Evolutionary conservation across 2,888 invertebrate species (phyloP), one percentile per base, ranked within the genome.

Genomic region (Xylota segnis): DNA sequence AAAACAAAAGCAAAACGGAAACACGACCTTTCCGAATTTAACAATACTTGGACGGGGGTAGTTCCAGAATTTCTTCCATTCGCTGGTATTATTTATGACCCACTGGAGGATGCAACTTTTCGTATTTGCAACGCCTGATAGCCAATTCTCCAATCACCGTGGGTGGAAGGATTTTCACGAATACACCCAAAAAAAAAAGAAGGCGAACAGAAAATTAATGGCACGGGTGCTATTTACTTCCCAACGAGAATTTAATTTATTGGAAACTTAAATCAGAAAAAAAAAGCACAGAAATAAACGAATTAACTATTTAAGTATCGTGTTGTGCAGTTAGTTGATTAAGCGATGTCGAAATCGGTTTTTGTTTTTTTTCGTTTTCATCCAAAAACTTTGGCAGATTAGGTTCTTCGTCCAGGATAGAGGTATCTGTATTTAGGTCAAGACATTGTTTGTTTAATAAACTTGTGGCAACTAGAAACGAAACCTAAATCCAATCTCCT

Each of bases 71-170:
- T 58, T n/a, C 52, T 14, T 34, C 50, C 59, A 29, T 59, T 12
- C 18, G 2, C 12, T 16, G 23, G 34, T 50, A 77, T 84, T 84
- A 84, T 79, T 84, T 84, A 84, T 84, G 83, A 74, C 52, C 12
- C 74, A 63, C 65, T 84, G 45, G 45, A 79, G 83, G 70, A 79
- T 83, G 83, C 79, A 79, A 84, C 43, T 79, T 78, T 78, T 74
- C 63, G 72, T 40, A 45, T 58, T 82, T 61, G 74, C 47, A 70
- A 63, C 43, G 74, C 29, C 58, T 43, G 34, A 83, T 58, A 82
- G 65, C 71, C 65, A 58, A 66, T 72, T 61, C 54, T 34, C 54
- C 50, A 72, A 61, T 54, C 34, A 27, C 16, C 37, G 18, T 40
- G 27, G 27, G 16, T 52, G 56, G 63, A 14, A 40, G 12, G 4